phyloP scores from a whole-genome alignment of 64 coral and sea anemone genomes.

The Trachythela sp. region DNA sequence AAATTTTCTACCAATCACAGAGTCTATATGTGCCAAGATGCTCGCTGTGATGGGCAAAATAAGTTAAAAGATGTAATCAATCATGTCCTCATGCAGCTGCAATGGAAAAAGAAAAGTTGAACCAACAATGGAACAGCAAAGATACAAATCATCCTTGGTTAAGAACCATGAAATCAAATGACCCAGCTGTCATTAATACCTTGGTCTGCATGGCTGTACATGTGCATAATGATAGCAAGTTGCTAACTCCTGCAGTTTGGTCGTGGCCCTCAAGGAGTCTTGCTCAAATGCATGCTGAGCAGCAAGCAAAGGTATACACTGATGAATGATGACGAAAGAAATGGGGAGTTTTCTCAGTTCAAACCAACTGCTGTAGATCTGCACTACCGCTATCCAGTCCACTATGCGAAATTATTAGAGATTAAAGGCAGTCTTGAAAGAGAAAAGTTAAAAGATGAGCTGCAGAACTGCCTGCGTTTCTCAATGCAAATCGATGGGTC shows the following conservation, averaged over 20 bases:
- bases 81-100: not conserved
- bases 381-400: not conserved
- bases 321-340: not conserved
- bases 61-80: not conserved
- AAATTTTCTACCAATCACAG: not conserved
- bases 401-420: not conserved
- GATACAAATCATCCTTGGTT: not conserved
- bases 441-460: constrained; percentile 1
- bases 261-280: not conserved
- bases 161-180: not conserved
- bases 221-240: not conserved
- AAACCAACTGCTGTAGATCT: not conserved
- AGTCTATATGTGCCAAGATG: not conserved
- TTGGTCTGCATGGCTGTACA: not conserved
- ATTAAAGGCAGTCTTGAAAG: not conserved
- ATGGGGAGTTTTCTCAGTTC: not conserved
- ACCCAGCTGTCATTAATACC: not conserved
- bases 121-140: not conserved
- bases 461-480: not conserved
- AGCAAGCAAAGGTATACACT: not conserved
- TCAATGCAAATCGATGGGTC: not conserved
- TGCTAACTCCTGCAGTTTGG: not conserved
- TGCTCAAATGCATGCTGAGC: not conserved
- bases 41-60: not conserved
- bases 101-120: not conserved